A percentile compares a stretch with the other conserved stretches of the same genome.
phyloP scores from a whole-genome alignment of 2,888 invertebrate genomes.

The Cataglyphis altisquamis region DNA sequence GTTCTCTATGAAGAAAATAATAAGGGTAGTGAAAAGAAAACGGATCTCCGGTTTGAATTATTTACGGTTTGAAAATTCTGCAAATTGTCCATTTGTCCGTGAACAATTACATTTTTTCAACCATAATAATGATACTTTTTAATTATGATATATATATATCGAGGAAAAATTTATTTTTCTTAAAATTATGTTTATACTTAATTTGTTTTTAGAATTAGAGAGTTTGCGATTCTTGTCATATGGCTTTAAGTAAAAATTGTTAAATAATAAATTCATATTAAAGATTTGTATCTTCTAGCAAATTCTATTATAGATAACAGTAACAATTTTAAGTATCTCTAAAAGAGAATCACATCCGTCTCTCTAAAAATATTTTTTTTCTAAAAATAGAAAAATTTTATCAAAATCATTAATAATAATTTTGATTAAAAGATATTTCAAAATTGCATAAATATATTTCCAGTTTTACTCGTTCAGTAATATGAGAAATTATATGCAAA shows the following conservation, averaged over 20 bases:
- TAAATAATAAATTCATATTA: background rate
- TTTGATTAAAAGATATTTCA: background rate
- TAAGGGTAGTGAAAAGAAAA: background rate
- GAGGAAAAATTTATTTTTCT: background rate
- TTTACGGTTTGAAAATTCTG: slow-evolving; percentile 1
- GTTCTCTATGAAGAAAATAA: background rate
- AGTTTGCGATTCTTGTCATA: background rate
- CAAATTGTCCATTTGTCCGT: background rate
- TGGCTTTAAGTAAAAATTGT: background rate
- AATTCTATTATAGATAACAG: background rate
- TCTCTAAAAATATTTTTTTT: background rate
- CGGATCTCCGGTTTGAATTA: background rate
- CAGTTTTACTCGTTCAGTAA: background rate
- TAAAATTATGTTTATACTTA: background rate
- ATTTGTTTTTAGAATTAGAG: background rate
- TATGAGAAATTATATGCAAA: background rate
- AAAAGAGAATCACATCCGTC: background rate
- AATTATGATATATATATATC: background rate
- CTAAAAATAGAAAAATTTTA: background rate
- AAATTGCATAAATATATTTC: background rate
- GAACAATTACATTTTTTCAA: background rate
- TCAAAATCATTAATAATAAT: background rate
- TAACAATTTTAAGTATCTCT: background rate
- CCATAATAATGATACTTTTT: background rate
- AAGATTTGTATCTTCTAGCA: background rate